These are phyloP conservation scores for Cetoscarus ocellatus DNA, from an alignment of 2,797 vertebrate species.

Conservation along the genomic window DNA sequence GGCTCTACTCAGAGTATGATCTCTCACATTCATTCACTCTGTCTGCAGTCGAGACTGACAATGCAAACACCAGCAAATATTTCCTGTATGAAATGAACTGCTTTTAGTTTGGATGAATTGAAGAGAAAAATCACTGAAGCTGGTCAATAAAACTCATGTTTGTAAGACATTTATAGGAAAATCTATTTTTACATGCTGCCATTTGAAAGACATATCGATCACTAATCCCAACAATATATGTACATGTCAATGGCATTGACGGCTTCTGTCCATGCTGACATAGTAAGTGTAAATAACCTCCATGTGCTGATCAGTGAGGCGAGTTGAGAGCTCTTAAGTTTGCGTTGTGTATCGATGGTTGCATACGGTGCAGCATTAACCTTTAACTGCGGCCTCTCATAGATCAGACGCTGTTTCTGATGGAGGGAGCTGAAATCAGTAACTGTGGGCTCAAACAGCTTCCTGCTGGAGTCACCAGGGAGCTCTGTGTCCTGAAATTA, in stretches of 20 bases:
- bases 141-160: constrained; percentile 15
- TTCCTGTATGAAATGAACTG: background rate
- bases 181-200: constrained; percentile 32
- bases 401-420: background rate
- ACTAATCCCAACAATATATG: constrained; percentile 1
- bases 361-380: background rate
- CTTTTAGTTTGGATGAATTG: background rate
- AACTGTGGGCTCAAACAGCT: constrained; percentile 8
- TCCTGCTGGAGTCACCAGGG: constrained; percentile 20
- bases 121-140: background rate
- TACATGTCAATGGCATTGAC: constrained; percentile 15
- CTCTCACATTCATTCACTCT: background rate
- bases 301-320: constrained; percentile 3
- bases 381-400: constrained; percentile 14
- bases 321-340: background rate
- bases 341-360: background rate
- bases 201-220: constrained; percentile 34
- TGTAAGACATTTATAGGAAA: constrained; percentile 20
- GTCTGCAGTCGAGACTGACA: background rate
- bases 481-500: constrained; percentile 31
- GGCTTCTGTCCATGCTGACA: constrained; percentile 1
- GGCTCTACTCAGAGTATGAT: no score
- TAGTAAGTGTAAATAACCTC: constrained; percentile 4
- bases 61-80: background rate
- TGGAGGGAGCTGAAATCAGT: background rate